phyloP scores from a whole-genome alignment of 2,888 invertebrate genomes.

The Diadromus collaris region DNA sequence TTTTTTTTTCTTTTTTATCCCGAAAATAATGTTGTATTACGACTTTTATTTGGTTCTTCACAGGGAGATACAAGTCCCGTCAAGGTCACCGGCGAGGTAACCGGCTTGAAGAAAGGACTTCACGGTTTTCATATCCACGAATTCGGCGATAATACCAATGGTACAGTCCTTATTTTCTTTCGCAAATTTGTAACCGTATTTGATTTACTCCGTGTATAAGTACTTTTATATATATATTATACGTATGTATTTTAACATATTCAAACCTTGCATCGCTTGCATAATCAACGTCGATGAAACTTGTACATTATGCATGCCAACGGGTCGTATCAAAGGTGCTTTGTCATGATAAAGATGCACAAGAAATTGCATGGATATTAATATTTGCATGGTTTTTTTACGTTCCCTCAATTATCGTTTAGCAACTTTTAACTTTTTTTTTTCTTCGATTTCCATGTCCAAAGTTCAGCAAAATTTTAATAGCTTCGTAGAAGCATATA shows the following conservation, averaged over 20 bases:
- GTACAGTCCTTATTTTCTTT: constrained; percentile 75
- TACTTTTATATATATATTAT: too few relatives aligned
- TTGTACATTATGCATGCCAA: constrained; percentile 4
- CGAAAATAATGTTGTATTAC: background rate
- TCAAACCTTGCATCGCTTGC: constrained; percentile 39
- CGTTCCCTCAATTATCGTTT: background rate
- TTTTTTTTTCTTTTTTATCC: background rate
- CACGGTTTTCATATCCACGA: constrained; percentile 98
- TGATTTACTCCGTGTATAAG: background rate
- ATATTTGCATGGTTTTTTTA: too few relatives aligned
- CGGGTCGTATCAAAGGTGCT: background rate
- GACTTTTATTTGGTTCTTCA: constrained; percentile 65
- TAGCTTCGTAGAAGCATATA: too few relatives aligned
- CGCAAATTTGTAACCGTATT: background rate
- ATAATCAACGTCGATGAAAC: constrained; percentile 51
- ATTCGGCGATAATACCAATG: constrained; percentile 97
- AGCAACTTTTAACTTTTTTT: background rate
- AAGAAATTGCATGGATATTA: background rate
- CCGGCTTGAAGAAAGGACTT: constrained; percentile 88
- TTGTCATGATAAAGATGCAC: background rate
- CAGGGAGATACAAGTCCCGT: constrained; percentile 86
- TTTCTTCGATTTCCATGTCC: too few relatives aligned
- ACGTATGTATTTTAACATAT: too few relatives aligned
- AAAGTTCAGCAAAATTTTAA: too few relatives aligned
- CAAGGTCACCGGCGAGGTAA: constrained; percentile 90